Conservation (phyloP, 1,140 invertebrate species). For the Marisa cornuarietis region DNA sequence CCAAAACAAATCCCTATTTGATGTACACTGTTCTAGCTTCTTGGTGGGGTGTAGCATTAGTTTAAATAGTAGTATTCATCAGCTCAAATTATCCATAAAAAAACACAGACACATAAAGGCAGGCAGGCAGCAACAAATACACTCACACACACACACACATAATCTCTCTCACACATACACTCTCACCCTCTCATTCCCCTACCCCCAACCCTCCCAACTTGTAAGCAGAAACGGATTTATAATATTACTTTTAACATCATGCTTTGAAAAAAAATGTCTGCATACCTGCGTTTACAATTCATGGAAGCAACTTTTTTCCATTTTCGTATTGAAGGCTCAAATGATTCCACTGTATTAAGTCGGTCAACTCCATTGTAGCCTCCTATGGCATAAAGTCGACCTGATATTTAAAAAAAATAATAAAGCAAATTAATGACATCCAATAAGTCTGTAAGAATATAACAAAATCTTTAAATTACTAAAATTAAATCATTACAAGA, state of each 20-base stretch:
- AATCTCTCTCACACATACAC: neutral
- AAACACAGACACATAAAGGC: neutral
- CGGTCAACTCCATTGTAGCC: constrained; percentile 84
- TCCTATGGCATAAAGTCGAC: constrained; percentile 69
- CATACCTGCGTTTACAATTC: constrained; percentile 83
- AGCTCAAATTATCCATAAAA: neutral
- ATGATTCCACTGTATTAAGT: constrained; percentile 88
- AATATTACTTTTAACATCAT: too few relatives aligned
- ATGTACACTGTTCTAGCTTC: too few relatives aligned
- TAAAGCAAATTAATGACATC: too few relatives aligned
- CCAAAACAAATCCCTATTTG: too few relatives aligned
- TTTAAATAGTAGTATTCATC: neutral
- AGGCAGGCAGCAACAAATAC: neutral
- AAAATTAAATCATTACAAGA: too few relatives aligned
- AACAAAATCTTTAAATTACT: too few relatives aligned
- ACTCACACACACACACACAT: neutral
- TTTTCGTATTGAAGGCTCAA: constrained; percentile 77
- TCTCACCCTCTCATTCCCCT: neutral
- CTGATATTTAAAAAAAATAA: constrained; percentile 25
- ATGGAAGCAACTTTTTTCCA: constrained; percentile 85
- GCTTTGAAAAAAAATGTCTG: neutral
- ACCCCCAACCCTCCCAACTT: neutral
- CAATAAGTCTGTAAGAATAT: too few relatives aligned
- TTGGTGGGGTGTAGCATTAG: too few relatives aligned
- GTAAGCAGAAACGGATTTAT: neutral